phyloP scores from a whole-genome alignment of 2,113 vertebrate species.

The Gnathonemus longibarbis region DNA sequence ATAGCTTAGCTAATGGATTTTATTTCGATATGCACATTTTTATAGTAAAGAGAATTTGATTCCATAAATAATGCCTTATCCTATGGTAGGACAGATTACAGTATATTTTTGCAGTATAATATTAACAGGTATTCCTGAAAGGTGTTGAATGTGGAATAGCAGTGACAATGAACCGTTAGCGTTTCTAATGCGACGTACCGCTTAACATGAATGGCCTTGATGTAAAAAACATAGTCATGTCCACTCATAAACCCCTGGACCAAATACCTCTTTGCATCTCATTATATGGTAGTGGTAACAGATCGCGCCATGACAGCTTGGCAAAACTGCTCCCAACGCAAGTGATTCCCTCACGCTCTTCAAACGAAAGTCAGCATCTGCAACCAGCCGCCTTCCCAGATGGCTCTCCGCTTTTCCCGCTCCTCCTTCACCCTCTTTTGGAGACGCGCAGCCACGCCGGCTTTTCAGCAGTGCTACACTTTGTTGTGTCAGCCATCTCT shows the following conservation, averaged over 20 bases:
- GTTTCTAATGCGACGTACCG: background rate
- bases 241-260: background rate
- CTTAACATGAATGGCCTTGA: background rate
- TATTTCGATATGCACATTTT: background rate
- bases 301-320: background rate
- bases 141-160: background rate
- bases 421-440: background rate
- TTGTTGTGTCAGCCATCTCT: slow-evolving; percentile 17
- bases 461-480: background rate
- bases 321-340: background rate
- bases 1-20: background rate
- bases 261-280: background rate
- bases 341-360: background rate
- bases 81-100: background rate
- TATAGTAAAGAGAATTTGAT: background rate
- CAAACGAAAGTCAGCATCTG: slow-evolving; percentile 8
- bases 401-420: background rate
- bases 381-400: slow-evolving; percentile 1
- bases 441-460: background rate
- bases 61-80: background rate
- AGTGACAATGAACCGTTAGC: background rate
- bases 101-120: background rate
- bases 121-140: background rate
- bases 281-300: background rate
- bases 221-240: background rate